phyloP scores from a whole-genome alignment of 2,113 vertebrate genomes.

The Otocyon megalotis region DNA sequence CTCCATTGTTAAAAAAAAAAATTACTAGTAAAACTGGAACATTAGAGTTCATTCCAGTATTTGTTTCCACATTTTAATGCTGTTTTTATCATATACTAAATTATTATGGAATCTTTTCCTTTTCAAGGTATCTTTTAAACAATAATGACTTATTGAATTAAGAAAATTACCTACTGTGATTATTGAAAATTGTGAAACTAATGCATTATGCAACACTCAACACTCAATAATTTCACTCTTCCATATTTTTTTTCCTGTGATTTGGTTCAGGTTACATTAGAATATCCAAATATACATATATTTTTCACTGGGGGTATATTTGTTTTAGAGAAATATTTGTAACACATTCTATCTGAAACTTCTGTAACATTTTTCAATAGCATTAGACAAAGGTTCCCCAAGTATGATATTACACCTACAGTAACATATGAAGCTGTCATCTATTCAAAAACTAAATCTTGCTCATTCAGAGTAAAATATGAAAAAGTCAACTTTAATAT shows the following conservation, averaged over 20 bases:
- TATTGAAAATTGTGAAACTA: neutral
- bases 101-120: neutral
- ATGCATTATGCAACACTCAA: neutral
- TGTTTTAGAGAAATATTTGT: conserved; percentile 24
- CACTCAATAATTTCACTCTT: neutral
- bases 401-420: conserved; percentile 9
- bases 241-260: neutral
- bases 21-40: neutral
- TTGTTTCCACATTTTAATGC: neutral
- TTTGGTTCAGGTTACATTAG: neutral
- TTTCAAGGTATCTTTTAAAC: neutral
- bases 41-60: neutral
- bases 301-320: neutral
- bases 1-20: neutral
- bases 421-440: conserved; percentile 66
- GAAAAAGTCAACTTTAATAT: conserved; percentile 57
- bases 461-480: conserved; percentile 49
- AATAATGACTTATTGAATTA: neutral
- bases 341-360: neutral
- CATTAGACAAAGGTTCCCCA: neutral
- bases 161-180: neutral
- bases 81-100: neutral
- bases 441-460: conserved; percentile 28
- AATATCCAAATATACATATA: neutral
- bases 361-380: neutral